These are phyloP conservation scores for Athripsodes cinereus DNA, from an alignment of 2,888 invertebrate genomes.

Conservation along the genomic window DNA sequence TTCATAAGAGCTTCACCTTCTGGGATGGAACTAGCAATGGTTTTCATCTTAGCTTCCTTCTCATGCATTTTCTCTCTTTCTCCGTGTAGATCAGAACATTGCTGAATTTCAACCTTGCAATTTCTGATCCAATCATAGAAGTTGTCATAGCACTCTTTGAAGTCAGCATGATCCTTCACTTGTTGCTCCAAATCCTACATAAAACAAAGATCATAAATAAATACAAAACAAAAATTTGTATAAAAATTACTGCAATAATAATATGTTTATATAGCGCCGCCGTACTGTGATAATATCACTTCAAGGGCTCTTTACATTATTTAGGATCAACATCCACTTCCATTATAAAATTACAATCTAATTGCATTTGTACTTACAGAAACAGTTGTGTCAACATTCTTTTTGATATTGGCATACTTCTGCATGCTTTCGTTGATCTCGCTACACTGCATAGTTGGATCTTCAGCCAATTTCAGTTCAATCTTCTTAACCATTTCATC, in stretches of 20 bases:
- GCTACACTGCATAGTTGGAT: slow-evolving; percentile 57
- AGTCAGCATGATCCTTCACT: slow-evolving; percentile 81
- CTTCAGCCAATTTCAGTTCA: slow-evolving; percentile 66
- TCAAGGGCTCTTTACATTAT: too few relatives aligned
- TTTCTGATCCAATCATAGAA: slow-evolving; percentile 82
- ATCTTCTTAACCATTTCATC: slow-evolving; percentile 72
- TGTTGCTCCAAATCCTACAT: slow-evolving; percentile 75
- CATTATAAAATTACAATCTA: background rate
- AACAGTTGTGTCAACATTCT: slow-evolving; percentile 60
- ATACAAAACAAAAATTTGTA: background rate
- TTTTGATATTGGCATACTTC: slow-evolving; percentile 65
- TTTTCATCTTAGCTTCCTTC: slow-evolving; percentile 68
- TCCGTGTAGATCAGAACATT: slow-evolving; percentile 81
- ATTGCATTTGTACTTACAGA: slow-evolving; percentile 49
- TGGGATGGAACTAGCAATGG: slow-evolving; percentile 60
- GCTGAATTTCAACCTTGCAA: slow-evolving; percentile 74
- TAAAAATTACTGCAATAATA: background rate
- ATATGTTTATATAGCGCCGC: background rate
- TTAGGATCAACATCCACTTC: too few relatives aligned
- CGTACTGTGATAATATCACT: background rate
- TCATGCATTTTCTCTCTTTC: slow-evolving; percentile 72
- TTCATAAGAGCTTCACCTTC: slow-evolving; percentile 69
- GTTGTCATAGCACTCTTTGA: slow-evolving; percentile 74
- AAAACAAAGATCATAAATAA: slow-evolving; percentile 29
- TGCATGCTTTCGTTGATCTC: slow-evolving; percentile 66